phyloP scores from a whole-genome alignment of 1,140 invertebrate species.

The Ceratina calcarata region DNA sequence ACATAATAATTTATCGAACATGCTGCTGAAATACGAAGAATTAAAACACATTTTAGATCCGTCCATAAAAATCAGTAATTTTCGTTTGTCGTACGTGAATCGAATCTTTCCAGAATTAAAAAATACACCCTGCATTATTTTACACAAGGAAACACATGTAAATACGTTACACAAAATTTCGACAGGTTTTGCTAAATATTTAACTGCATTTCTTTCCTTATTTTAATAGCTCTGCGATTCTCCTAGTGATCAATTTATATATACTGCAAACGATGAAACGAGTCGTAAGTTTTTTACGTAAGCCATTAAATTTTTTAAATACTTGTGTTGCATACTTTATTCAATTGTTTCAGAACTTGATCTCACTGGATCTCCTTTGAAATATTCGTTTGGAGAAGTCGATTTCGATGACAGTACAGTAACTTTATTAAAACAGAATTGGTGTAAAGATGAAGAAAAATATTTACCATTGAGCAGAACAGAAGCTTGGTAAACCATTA shows the following conservation, averaged over 20 bases:
- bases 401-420: constrained; percentile 60
- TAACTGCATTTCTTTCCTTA: constrained; percentile 2
- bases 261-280: not conserved
- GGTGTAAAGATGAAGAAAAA: constrained; percentile 66
- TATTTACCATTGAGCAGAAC: constrained; percentile 58
- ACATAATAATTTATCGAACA: no score
- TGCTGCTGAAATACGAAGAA: no score
- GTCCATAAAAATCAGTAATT: constrained; percentile 31
- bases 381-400: constrained; percentile 63
- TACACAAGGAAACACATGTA: constrained; percentile 43
- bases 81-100: constrained; percentile 42
- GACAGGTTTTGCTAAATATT: not conserved
- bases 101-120: constrained; percentile 53
- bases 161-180: not conserved
- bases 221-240: constrained; percentile 6
- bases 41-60: no score
- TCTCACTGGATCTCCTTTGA: constrained; percentile 67
- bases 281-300: constrained; percentile 3
- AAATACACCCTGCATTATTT: constrained; percentile 30
- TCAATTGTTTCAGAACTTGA: constrained; percentile 53
- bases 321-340: not conserved
- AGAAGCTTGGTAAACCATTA: constrained; percentile 60
- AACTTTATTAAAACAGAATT: constrained; percentile 54
- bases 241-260: not conserved
- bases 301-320: not conserved